A percentile compares a stretch with the other conserved stretches of the same genome.
These are phyloP conservation scores for Athetis lepigone DNA, from an alignment of 2,888 invertebrate species.

Conservation along the genomic window DNA sequence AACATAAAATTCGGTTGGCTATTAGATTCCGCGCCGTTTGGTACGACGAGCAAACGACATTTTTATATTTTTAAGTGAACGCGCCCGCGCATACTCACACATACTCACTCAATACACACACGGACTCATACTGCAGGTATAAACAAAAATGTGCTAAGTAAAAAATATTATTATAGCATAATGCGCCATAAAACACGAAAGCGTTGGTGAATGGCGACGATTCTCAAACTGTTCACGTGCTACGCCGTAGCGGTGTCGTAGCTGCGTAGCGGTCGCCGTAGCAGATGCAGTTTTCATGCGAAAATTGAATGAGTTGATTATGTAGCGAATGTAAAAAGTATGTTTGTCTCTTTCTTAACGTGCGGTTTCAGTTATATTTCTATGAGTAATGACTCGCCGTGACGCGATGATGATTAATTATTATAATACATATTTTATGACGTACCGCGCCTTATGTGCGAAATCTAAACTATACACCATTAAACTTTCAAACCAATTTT, in stretches of 20 bases:
- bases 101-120: constrained; percentile 61
- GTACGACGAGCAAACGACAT: constrained; percentile 79
- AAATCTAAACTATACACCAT: background rate
- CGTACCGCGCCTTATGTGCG: constrained; percentile 30
- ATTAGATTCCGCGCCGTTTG: constrained; percentile 80
- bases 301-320: constrained; percentile 17
- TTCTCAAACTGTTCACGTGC: constrained; percentile 77
- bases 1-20: constrained; percentile 83
- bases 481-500: background rate
- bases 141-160: constrained; percentile 89
- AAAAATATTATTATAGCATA: constrained; percentile 90
- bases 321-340: constrained; percentile 12
- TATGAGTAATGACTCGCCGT: constrained; percentile 9
- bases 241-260: constrained; percentile 67
- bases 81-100: constrained; percentile 75
- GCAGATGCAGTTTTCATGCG: constrained; percentile 37
- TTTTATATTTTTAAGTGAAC: constrained; percentile 75
- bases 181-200: constrained; percentile 88
- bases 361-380: background rate
- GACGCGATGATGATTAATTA: constrained; percentile 35
- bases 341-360: constrained; percentile 14
- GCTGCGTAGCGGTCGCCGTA: constrained; percentile 46
- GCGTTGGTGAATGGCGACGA: constrained; percentile 70
- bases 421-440: constrained; percentile 1
- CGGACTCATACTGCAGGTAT: constrained; percentile 68